These are phyloP conservation scores for Gastrophysa polygoni DNA, from an alignment of 2,888 invertebrate genomes.

Conservation along the genomic window DNA sequence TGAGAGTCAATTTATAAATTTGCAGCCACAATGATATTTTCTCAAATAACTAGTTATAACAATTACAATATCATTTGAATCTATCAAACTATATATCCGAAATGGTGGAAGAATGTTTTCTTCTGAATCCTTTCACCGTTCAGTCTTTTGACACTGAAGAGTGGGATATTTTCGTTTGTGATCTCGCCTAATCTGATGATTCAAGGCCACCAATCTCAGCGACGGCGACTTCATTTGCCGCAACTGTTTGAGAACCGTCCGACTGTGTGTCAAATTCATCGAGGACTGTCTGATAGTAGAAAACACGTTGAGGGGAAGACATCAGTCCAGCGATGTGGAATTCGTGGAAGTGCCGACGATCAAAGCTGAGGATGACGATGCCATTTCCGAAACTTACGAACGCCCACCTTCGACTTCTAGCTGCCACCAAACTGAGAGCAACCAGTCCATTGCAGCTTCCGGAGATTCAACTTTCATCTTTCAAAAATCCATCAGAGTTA, in stretches of 20 bases:
- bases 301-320: neutral
- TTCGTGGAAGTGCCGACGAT: slow-evolving; percentile 7
- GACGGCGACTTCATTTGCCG: neutral
- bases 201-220: neutral
- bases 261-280: slow-evolving; percentile 1
- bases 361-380: neutral
- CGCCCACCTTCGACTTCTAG: neutral
- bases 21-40: no score
- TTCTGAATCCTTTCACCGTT: no score
- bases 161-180: no score
- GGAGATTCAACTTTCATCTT: neutral
- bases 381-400: neutral
- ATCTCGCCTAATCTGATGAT: no score
- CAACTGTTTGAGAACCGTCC: neutral
- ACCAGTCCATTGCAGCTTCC: neutral
- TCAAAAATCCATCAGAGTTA: neutral
- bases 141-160: no score
- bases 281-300: slow-evolving; percentile 6
- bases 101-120: no score
- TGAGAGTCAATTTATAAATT: no score
- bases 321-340: neutral
- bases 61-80: no score
- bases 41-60: no score
- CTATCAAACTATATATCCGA: no score
- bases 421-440: neutral